Conservation (phyloP, 2,888 invertebrate genomes). For the Marasmarcha lunaedactyla region DNA sequence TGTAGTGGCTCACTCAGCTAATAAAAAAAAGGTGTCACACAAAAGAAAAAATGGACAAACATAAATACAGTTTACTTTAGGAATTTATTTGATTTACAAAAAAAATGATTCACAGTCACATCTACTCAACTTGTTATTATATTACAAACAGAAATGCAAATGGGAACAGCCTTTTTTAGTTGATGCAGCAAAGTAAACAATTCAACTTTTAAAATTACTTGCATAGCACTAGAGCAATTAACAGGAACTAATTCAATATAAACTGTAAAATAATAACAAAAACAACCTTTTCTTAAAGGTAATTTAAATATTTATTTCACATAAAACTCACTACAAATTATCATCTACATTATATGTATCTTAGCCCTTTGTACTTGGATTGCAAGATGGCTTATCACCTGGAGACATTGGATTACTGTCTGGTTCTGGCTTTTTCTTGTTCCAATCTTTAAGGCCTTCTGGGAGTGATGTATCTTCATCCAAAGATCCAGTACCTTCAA, state of each 20-base stretch:
- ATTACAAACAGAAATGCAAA: constrained; percentile 7
- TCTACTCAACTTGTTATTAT: constrained; percentile 1
- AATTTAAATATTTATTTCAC: constrained; percentile 47
- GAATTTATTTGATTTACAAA: constrained; percentile 55
- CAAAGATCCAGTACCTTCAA: constrained; percentile 96
- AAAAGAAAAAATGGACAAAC: no score
- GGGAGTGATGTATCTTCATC: constrained; percentile 97
- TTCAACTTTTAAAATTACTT: no score
- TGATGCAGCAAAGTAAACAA: background rate
- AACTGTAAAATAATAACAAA: constrained; percentile 25
- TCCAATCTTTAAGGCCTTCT: constrained; percentile 96
- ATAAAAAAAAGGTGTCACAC: no score
- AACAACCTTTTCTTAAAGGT: constrained; percentile 53
- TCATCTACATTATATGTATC: constrained; percentile 32
- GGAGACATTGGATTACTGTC: constrained; percentile 39
- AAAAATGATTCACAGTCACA: background rate
- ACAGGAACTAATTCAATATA: constrained; percentile 4
- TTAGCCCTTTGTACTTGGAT: no score
- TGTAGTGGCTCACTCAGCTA: no score
- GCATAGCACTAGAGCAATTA: no score
- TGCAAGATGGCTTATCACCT: no score
- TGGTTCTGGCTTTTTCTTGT: constrained; percentile 52
- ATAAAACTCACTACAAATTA: constrained; percentile 40
- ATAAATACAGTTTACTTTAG: no score
- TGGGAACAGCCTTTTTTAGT: constrained; percentile 10